Conservation (phyloP, 2,888 invertebrate genomes). For the Lumbricus terrestris region DNA sequence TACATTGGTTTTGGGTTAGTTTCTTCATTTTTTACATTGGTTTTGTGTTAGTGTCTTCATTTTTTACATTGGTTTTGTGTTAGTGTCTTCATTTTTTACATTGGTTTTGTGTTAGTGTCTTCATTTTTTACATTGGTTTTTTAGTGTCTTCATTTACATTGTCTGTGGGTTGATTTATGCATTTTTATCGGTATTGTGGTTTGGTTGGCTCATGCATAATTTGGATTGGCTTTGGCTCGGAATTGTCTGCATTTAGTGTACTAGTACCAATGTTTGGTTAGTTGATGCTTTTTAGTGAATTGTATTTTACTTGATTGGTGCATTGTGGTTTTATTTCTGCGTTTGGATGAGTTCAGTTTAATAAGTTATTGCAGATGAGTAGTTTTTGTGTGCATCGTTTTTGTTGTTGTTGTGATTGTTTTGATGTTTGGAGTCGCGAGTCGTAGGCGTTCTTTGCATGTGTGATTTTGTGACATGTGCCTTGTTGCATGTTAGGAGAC, state of each 20-base stretch:
- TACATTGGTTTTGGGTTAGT: not conserved
- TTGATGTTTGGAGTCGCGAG: not conserved
- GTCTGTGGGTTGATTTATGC: not conserved
- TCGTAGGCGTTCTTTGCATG: not conserved
- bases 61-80: not conserved
- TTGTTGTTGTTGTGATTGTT: not conserved
- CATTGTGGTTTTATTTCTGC: not conserved
- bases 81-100: not conserved
- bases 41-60: not conserved
- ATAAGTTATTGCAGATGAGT: not conserved
- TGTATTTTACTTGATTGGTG: not conserved
- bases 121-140: not conserved
- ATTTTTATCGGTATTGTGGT: not conserved
- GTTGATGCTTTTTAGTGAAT: not conserved
- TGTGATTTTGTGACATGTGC: not conserved
- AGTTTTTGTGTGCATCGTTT: not conserved
- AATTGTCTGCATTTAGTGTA: not conserved
- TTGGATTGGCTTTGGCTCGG: not conserved
- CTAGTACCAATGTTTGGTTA: not conserved
- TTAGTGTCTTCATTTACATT: not conserved
- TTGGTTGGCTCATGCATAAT: not conserved
- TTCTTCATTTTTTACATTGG: not conserved
- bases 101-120: not conserved
- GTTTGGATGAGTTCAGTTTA: not conserved
- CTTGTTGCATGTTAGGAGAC: constrained; percentile 5